phyloP scores from a whole-genome alignment of 2,113 vertebrate species.

The Ascaphus truei region DNA sequence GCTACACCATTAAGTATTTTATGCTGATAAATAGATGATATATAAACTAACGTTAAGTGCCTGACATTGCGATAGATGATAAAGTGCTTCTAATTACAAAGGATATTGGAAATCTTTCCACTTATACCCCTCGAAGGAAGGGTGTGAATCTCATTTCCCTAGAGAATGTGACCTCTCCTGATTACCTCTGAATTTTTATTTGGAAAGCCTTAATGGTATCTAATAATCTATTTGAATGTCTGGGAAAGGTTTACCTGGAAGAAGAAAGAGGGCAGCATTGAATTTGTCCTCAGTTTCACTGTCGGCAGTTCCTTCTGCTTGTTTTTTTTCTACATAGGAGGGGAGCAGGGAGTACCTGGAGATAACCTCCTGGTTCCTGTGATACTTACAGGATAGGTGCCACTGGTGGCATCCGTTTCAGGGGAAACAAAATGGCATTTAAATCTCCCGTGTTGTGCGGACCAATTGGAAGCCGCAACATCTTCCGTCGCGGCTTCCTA shows the following conservation, averaged over 20 bases:
- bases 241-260: too few species aligned
- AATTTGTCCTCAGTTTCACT: background rate
- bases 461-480: too few species aligned
- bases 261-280: background rate
- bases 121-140: background rate
- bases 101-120: background rate
- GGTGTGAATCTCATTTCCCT: background rate
- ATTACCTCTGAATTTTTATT: background rate
- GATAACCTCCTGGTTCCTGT: too few species aligned
- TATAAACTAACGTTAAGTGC: too few species aligned
- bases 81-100: background rate
- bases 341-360: too few species aligned
- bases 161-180: background rate
- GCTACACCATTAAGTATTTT: background rate
- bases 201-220: background rate
- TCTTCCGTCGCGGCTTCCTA: too few species aligned
- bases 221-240: background rate
- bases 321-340: too few species aligned
- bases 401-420: too few species aligned
- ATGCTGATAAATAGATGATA: background rate
- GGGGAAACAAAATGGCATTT: too few species aligned
- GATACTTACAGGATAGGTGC: too few species aligned
- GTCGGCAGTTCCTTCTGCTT: too few species aligned
- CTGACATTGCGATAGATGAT: background rate
- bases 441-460: too few species aligned